A percentile compares a stretch with the other conserved stretches of the same genome.
These are phyloP conservation scores for Grammomys dolichurus DNA, from an alignment of 2,113 vertebrate genomes.

Conservation along the genomic window DNA sequence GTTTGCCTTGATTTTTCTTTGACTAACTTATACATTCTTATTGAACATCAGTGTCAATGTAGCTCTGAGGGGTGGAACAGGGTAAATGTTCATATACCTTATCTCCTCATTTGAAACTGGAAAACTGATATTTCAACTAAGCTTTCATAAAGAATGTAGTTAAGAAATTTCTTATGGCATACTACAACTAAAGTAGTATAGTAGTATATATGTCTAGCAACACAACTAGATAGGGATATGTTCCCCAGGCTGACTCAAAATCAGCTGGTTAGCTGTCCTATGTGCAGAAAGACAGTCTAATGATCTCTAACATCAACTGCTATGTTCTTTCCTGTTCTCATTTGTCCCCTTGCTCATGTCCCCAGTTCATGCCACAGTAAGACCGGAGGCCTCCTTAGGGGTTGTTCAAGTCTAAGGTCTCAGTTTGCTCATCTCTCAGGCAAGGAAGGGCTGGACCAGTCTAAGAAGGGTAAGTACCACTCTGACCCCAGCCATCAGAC, in stretches of 20 bases:
- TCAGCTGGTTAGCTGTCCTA: background rate
- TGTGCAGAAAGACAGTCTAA: too few species aligned
- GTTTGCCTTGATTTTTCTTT: background rate
- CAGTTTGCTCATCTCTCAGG: background rate
- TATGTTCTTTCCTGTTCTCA: background rate
- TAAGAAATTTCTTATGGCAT: background rate
- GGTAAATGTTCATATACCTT: background rate
- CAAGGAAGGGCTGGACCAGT: background rate
- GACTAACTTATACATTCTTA: background rate
- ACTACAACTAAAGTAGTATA: too few species aligned
- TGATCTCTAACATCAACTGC: background rate
- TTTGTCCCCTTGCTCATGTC: background rate
- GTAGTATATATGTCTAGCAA: too few species aligned
- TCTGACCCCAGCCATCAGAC: fast-evolving
- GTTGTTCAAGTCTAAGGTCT: background rate
- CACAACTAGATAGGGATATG: background rate
- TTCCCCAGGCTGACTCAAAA: background rate
- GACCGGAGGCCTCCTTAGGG: fast-evolving
- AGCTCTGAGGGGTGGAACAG: background rate
- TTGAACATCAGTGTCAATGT: background rate
- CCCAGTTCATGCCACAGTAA: background rate
- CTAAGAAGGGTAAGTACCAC: background rate
- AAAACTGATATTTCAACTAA: background rate
- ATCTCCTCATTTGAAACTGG: background rate
- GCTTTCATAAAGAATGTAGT: background rate